Evolutionary conservation across 92 coral and sea anemone species (phyloP).

Genomic region (Heteractis magnifica): DNA sequence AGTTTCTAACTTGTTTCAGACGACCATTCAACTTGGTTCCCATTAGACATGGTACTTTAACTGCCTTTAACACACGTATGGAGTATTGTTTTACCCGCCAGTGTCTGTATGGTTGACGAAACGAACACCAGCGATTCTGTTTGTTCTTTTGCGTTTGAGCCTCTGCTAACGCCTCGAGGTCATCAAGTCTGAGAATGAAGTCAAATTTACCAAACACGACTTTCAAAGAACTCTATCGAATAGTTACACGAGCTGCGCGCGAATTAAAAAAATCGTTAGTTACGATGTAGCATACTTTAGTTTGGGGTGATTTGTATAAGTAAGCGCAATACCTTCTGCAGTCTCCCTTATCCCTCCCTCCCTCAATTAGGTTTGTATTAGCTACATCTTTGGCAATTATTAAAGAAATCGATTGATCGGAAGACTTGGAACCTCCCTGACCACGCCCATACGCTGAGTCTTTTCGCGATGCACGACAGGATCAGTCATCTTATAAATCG

Average conservation of each 20-base stretch:
- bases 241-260: too few relatives aligned
- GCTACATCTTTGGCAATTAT: neutral
- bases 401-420: neutral
- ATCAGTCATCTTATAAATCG: neutral
- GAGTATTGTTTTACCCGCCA: slow-evolving; percentile 33
- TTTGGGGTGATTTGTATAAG: too few relatives aligned
- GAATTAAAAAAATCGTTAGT: too few relatives aligned
- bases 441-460: neutral
- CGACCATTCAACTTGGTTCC: neutral
- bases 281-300: too few relatives aligned
- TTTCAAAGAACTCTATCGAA: neutral
- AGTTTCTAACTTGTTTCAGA: neutral
- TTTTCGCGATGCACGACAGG: neutral
- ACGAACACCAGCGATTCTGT: slow-evolving; percentile 47
- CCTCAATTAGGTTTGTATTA: neutral
- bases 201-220: neutral
- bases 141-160: slow-evolving; percentile 18
- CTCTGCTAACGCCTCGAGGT: slow-evolving; percentile 46
- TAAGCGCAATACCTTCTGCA: too few relatives aligned
- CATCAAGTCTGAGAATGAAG: slow-evolving; percentile 48
- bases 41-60: slow-evolving; percentile 49
- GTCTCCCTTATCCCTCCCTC: too few relatives aligned
- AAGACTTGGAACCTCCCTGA: neutral
- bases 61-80: slow-evolving; percentile 32
- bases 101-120: slow-evolving; percentile 41